Conservation (phyloP, 2,888 invertebrate genomes). For the Leuctra nigra region DNA sequence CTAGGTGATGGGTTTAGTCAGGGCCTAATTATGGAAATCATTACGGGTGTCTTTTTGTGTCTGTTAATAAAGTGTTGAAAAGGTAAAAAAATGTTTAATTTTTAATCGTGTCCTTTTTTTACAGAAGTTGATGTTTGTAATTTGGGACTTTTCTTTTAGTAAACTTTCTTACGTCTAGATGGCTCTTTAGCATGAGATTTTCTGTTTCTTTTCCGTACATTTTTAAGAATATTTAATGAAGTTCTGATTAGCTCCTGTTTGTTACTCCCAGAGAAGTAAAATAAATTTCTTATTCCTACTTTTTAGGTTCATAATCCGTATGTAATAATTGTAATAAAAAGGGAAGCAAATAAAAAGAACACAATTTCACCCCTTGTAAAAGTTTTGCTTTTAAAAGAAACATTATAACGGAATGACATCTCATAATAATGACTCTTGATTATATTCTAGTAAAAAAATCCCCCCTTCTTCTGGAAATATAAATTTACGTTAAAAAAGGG, state of each 20-base stretch:
- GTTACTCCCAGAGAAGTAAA: slow-evolving; percentile 21
- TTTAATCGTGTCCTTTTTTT: too few species aligned
- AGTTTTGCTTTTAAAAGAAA: slow-evolving; percentile 7
- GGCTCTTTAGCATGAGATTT: too few species aligned
- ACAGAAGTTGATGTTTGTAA: too few species aligned
- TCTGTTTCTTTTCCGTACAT: too few species aligned
- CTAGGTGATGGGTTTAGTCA: too few species aligned
- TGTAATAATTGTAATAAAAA: not conserved
- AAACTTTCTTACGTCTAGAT: too few species aligned
- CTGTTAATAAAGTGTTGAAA: too few species aligned
- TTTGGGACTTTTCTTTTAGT: too few species aligned
- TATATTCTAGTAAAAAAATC: slow-evolving; percentile 1
- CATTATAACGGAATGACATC: slow-evolving; percentile 4
- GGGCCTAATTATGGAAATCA: too few species aligned
- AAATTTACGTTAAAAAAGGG: too few species aligned
- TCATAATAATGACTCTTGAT: slow-evolving; percentile 6
- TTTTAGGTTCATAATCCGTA: not conserved
- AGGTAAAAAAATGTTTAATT: too few species aligned
- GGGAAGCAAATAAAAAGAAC: not conserved
- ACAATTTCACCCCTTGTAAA: not conserved
- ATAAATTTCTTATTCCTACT: slow-evolving; percentile 18
- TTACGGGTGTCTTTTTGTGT: too few species aligned
- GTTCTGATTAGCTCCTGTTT: slow-evolving; percentile 22
- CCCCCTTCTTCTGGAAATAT: not conserved
- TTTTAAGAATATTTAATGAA: slow-evolving; percentile 1